phyloP scores from a whole-genome alignment of 2,888 invertebrate species.

The Dasypolia templi region DNA sequence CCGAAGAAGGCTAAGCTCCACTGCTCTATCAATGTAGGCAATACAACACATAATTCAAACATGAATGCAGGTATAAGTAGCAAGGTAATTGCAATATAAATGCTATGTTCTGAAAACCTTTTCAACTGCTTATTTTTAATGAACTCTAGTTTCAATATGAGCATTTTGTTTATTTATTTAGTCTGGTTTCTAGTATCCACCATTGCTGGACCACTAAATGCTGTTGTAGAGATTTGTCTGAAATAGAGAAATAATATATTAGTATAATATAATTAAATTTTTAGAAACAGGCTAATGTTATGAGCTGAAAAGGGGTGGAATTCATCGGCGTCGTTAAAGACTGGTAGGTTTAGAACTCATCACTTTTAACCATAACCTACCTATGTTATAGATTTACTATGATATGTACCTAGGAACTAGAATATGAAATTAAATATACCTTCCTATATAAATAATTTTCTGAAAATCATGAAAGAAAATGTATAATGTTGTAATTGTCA shows the following conservation, averaged over 20 bases:
- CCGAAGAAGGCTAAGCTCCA: slow-evolving; percentile 90
- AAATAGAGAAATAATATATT: slow-evolving; percentile 19
- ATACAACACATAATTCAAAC: slow-evolving; percentile 94
- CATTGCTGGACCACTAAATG: slow-evolving; percentile 8
- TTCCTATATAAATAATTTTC: background rate
- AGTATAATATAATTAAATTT: background rate
- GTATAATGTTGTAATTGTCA: background rate
- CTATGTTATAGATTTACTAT: background rate
- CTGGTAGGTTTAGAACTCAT: background rate
- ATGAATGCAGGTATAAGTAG: slow-evolving; percentile 92
- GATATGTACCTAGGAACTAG: background rate
- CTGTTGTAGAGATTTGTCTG: slow-evolving; percentile 26
- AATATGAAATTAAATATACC: background rate
- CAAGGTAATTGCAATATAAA: slow-evolving; percentile 90
- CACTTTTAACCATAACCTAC: background rate
- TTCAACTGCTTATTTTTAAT: slow-evolving; percentile 78
- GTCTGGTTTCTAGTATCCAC: slow-evolving; percentile 5
- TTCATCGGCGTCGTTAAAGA: too few species aligned
- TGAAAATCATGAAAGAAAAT: slow-evolving; percentile 5
- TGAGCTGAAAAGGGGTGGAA: background rate
- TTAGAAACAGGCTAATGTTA: too few species aligned
- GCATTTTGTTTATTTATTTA: slow-evolving; percentile 70
- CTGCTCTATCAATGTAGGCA: slow-evolving; percentile 92
- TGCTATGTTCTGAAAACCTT: slow-evolving; percentile 84
- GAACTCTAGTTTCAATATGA: slow-evolving; percentile 76